Base-by-base conservation (phyloP, 2,797 vertebrate species). In the Orestias chungarensis region DNA sequence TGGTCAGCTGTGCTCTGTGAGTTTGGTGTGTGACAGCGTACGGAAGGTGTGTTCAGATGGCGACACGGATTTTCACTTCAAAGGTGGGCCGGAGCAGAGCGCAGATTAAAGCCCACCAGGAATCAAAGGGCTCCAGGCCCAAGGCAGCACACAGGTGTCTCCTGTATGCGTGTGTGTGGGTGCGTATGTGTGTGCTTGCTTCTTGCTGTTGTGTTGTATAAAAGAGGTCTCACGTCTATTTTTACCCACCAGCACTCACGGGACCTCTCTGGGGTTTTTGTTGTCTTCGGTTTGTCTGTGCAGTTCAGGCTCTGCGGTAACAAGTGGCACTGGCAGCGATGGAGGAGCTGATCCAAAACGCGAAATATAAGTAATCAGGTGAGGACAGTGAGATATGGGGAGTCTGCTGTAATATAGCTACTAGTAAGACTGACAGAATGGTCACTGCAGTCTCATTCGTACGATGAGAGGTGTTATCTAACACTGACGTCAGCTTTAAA, bases 51-150 rank as follows among this genome's bases (percentile, higher is more conserved):
- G 17, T 42, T 31, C 64, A 10, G 62, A 82, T 85, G 82, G 88
- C 81, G 85, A 81, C 71, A 35, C 76, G 81, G 86, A 91, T 94
- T 92, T 93, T 84, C 93, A 94, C 93, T 94, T 95, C 93, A 95
- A 95, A 95, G 86, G 85, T 77, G 64, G 81, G 71, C 80, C 65
- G 70, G 83, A 85, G 82, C 84, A 78, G 85, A 81, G 84, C 74
- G 7, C 87, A 94, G 94, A 95, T 95, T 95, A 95, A 95, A 95
- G 93, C 92, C 5, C 91, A 87, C 75, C 85, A 68, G 88, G 92
- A 91, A 94, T 95, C 92, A 95, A 94, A 94, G 91, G 76, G 78
- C 90, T 83, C 85, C 89, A 82, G 91, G 92, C 87, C 85, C 89
- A 52, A 61, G 81, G 87, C 88, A 86, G 87, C 88, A 84, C 91